Evolutionary conservation across 2,797 vertebrate genomes (phyloP).

Genomic region (Caiman crocodilus): DNA sequence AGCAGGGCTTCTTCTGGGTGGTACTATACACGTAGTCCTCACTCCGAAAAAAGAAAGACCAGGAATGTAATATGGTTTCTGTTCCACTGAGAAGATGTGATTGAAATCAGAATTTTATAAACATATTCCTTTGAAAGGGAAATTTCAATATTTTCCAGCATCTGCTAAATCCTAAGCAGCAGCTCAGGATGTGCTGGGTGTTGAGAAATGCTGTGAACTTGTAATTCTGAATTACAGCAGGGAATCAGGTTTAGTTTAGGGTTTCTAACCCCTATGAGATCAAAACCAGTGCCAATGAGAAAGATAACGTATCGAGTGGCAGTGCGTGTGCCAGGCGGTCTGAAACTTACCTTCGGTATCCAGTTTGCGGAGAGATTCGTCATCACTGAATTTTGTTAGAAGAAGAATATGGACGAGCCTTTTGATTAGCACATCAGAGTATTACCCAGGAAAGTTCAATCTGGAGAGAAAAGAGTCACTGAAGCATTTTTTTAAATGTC

Average conservation of each 20-base stretch:
- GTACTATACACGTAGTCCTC: not conserved
- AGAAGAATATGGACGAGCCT: conserved; percentile 42
- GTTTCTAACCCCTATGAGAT: conserved; percentile 69
- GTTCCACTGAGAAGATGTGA: not conserved
- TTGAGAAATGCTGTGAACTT: conserved; percentile 62
- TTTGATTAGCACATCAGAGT: conserved; percentile 40
- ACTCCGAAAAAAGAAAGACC: not conserved
- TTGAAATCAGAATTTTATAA: not conserved
- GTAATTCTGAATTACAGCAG: conserved; percentile 69
- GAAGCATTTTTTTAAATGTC: not conserved
- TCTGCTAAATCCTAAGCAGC: conserved; percentile 37
- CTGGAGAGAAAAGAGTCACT: conserved; percentile 26
- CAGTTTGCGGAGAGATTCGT: conserved; percentile 52
- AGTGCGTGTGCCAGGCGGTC: conserved; percentile 70
- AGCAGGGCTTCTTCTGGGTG: not conserved
- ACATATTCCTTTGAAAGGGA: not conserved
- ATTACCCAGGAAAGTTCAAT: conserved; percentile 35
- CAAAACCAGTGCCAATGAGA: conserved; percentile 73
- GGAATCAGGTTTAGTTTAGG: conserved; percentile 73
- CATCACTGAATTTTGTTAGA: not conserved
- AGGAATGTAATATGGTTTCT: not conserved
- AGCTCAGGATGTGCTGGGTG: conserved; percentile 28
- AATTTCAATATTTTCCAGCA: conserved; percentile 24
- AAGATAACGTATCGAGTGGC: conserved; percentile 64
- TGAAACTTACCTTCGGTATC: conserved; percentile 70